These are phyloP conservation scores for Nyctibius bracteatus DNA, from an alignment of 2,113 vertebrate species.

Conservation along the genomic window DNA sequence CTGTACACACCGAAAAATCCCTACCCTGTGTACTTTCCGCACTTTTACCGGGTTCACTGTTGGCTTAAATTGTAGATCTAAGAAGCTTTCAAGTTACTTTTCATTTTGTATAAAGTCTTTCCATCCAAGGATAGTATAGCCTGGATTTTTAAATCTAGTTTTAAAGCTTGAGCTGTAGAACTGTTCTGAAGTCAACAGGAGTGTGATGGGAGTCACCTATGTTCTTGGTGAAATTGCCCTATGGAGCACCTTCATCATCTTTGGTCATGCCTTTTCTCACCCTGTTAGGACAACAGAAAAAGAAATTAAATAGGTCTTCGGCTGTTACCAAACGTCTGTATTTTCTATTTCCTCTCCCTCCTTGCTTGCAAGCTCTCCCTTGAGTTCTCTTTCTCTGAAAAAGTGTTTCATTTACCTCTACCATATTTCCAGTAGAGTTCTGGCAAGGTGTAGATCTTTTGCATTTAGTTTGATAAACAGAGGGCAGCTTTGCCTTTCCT, in stretches of 20 bases:
- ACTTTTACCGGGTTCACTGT: neutral
- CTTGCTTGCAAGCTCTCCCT: neutral
- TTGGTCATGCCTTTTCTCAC: neutral
- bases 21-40: neutral
- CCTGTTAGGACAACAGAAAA: neutral
- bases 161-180: neutral
- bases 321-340: neutral
- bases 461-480: neutral
- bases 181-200: neutral
- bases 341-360: neutral
- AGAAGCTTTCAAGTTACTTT: neutral
- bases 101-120: neutral
- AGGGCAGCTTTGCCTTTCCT: neutral
- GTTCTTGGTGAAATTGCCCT: neutral
- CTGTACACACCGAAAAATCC: neutral
- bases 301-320: neutral
- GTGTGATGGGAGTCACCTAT: neutral
- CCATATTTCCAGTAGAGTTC: neutral
- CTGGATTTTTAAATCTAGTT: neutral
- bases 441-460: neutral
- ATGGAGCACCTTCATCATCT: neutral
- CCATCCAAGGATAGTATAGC: neutral
- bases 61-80: neutral
- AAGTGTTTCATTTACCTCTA: neutral
- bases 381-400: neutral